Base-by-base conservation (phyloP, 2,113 vertebrate genomes). In the Cyanistes caeruleus region DNA sequence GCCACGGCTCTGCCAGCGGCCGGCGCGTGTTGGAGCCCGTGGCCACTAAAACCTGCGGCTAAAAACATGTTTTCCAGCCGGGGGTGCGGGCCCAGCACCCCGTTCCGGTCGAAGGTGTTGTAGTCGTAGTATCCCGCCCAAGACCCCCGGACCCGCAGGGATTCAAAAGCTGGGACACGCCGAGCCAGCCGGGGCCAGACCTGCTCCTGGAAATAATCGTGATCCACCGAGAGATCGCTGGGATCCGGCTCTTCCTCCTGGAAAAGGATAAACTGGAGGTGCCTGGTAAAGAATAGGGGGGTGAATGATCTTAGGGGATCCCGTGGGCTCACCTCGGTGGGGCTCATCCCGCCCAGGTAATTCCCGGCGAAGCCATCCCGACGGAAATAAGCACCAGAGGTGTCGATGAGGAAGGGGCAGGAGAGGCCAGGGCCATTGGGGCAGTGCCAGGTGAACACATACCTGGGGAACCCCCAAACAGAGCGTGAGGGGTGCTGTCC, bases 391-490 rank as follows among this genome's bases (percentile, higher is more conserved):
- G 97, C 95, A 7, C 99, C 98, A 0, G 98, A 98, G 77, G 97
- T 97, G 90, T 99, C 99, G 6, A 98, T n/a, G 15, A 99, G 20
- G n/a, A 99, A 86, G 0, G 99, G 99, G 1, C 98, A 97, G 79
- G 99, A 99, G 75, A 99, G 87, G 43, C 98, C 99, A 0, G 99
- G 99, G 16, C 99, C 99, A 1, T 98, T 87, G 3, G 98, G 98
- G 94, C 99, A 99, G 93, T 99, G 98, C 92, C 99, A 98, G 21
- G 98, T 94, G 60, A 98, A 99, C 22, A 99, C 86, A 14, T 98
- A 99, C 96, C 99, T 99, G 88, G 3, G 75, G 31, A 53, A 14
- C 12, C 78, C 69, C 63, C 37, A 63, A 59, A 59, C 5, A 11
- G 4, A 27, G 43, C 1, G 0, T 73, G 11, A 81, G 24, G 18